These are phyloP conservation scores for Argentina silus DNA, from an alignment of 2,797 vertebrate species.

Conservation along the genomic window DNA sequence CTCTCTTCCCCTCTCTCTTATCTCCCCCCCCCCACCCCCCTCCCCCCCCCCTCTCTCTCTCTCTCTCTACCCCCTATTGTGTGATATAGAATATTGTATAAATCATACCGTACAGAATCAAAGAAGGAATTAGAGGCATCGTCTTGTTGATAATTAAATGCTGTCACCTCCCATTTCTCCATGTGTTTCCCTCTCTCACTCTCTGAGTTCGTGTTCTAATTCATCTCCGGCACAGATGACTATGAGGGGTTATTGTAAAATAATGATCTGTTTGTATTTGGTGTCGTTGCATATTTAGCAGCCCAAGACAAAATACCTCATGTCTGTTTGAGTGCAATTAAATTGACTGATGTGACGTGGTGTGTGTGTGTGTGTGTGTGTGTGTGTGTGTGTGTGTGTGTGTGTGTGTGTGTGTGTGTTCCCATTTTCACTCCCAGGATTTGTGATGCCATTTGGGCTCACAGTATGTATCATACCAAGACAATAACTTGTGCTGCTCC, in stretches of 20 bases:
- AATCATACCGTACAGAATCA: too few relatives aligned
- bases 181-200: not conserved
- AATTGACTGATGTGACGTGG: slow-evolving; percentile 35
- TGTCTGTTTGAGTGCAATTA: slow-evolving; percentile 52
- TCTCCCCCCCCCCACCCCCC: not conserved
- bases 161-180: not conserved
- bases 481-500: too few relatives aligned
- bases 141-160: too few relatives aligned
- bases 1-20: not conserved
- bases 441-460: too few relatives aligned
- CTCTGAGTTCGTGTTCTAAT: slow-evolving; percentile 15
- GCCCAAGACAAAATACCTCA: slow-evolving; percentile 41
- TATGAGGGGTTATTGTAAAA: slow-evolving; percentile 5
- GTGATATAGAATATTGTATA: too few relatives aligned
- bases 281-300: slow-evolving; percentile 37
- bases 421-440: too few relatives aligned
- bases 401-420: not conserved
- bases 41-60: not conserved
- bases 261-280: slow-evolving; percentile 50
- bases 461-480: too few relatives aligned
- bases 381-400: not conserved
- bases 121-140: too few relatives aligned
- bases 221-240: slow-evolving; percentile 1
- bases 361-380: slow-evolving; percentile 8
- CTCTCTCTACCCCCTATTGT: not conserved